Evolutionary conservation across 2,113 vertebrate species (phyloP).

Genomic region (Caloenas nicobarica): DNA sequence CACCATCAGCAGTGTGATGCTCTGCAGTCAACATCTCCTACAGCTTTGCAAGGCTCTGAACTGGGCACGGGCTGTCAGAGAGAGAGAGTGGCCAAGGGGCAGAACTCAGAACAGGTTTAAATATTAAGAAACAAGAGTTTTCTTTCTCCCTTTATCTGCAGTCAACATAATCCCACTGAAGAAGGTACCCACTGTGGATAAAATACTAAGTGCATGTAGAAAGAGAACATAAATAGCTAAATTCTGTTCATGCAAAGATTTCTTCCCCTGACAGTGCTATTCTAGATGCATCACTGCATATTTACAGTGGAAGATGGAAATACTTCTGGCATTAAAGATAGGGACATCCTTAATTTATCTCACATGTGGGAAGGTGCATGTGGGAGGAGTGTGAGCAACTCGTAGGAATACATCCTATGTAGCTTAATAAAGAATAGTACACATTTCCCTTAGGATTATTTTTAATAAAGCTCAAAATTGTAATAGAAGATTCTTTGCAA

Average conservation of each 20-base stretch:
- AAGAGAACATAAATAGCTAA: constrained; percentile 27
- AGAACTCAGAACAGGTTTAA: neutral
- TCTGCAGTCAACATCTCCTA: neutral
- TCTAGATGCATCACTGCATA: constrained; percentile 48
- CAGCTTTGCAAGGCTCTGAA: neutral
- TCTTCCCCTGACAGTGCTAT: constrained; percentile 27
- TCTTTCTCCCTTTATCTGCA: neutral
- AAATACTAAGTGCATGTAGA: neutral
- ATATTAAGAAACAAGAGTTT: neutral
- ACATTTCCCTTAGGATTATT: constrained; percentile 15
- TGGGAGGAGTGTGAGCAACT: constrained; percentile 37
- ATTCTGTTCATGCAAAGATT: constrained; percentile 30
- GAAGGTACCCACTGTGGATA: neutral
- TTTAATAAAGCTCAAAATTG: constrained; percentile 37
- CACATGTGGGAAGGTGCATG: constrained; percentile 31
- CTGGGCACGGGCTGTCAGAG: neutral
- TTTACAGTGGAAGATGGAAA: constrained; percentile 52
- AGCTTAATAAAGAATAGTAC: constrained; percentile 29
- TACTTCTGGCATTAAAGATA: constrained; percentile 56
- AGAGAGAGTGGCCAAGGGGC: neutral
- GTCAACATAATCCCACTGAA: neutral
- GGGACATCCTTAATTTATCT: constrained; percentile 61
- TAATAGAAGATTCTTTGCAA: neutral
- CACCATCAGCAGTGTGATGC: neutral
- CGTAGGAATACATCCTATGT: constrained; percentile 16